Conservation (phyloP, 2,888 invertebrate genomes). For the Autographa gamma region DNA sequence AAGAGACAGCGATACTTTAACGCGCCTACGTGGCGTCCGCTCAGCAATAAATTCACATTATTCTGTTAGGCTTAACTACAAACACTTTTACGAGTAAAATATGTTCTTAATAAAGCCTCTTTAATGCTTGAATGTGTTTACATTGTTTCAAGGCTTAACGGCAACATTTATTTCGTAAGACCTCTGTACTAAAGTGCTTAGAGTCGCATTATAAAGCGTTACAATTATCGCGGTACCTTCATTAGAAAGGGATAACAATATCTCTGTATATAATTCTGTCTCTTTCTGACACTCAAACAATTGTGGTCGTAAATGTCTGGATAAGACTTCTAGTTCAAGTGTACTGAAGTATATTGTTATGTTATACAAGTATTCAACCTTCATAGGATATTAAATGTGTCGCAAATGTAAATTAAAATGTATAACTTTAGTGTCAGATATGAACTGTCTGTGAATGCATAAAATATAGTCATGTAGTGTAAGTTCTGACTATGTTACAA, state of each 20-base stretch:
- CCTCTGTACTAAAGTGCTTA: not conserved
- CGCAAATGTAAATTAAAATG: not conserved
- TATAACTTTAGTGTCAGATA: not conserved
- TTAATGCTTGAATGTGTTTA: conserved; percentile 13
- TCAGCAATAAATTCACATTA: conserved; percentile 4
- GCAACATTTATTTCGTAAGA: not conserved
- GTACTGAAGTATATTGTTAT: not conserved
- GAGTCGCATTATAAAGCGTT: not conserved
- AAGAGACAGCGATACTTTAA: not conserved
- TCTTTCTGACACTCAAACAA: not conserved
- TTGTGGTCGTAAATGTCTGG: not conserved
- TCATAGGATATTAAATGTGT: not conserved
- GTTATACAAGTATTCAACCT: not conserved
- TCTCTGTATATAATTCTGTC: not conserved
- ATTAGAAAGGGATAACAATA: not conserved
- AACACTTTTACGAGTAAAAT: conserved; percentile 4
- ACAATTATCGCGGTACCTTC: no score
- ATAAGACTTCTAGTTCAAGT: not conserved
- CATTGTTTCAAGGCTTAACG: conserved; percentile 8
- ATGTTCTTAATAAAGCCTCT: not conserved
- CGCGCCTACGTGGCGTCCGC: not conserved
- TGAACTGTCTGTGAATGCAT: not conserved
- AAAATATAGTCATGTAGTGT: not conserved
- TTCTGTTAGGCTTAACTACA: conserved; percentile 1
- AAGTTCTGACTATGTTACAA: no score